Evolutionary conservation across 1,140 invertebrate genomes (phyloP), one percentile per base, ranked within the genome.

Genomic region (Pteromalus puparum): DNA sequence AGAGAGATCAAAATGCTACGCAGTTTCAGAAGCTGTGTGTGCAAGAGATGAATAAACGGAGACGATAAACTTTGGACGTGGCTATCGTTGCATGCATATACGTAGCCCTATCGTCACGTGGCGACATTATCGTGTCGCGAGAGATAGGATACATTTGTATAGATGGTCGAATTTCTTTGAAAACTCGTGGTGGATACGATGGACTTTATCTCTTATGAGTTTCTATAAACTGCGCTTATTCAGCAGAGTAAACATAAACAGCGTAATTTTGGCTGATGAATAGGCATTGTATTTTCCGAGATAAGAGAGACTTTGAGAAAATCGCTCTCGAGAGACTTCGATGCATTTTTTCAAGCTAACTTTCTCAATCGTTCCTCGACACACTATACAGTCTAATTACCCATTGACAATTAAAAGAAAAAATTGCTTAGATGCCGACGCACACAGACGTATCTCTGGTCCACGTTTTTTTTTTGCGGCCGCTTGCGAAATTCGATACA

Each of bases 1-100:
- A 48, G 6, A 24, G 70, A 24, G 38, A 0, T 2, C 1, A n/a
- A 46, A 24, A 13, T n/a, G 24, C n/a, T n/a, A 76, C 73, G 81
- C 74, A 76, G 61, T 82, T 77, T 26, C 34, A 48, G n/a, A 15
- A 70, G 26, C 28, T 42, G 38, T 28, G 38, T 61, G 26, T 30
- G 38, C n/a, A 7, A 34, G 28, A 72, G 76, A 84, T 79, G 78
- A 79, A 65, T 73, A 61, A 73, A 28, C 6, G 24, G 26, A 70
- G 67, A 70, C 67, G 82, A 84, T 84, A 84, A 84, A 84, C 76
- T 84, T 84, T 84, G 75, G 46, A 84, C 82, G 76, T 65, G 68
- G 53, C 53, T 61, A 61, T 61, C 53, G 53, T 61, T n/a, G 2
- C 18, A 6, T 61, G 53, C 26, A 28, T n/a, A n/a, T n/a, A n/a